phyloP scores from a whole-genome alignment of 2,888 invertebrate species.

The Hypercompe scribonia region DNA sequence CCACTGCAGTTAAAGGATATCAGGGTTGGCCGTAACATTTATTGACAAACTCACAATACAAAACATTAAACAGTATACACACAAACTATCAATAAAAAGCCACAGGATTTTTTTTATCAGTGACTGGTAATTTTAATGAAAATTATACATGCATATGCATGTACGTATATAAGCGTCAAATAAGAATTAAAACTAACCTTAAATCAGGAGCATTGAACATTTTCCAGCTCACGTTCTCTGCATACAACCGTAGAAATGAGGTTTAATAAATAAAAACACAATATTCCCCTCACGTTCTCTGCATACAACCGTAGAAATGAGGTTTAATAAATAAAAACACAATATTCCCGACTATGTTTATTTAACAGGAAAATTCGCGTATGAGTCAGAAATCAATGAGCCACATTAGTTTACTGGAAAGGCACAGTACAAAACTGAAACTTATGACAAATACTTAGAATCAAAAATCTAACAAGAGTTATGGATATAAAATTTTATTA shows the following conservation, averaged over 20 bases:
- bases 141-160: no score
- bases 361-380: constrained; percentile 1
- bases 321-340: background rate
- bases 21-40: background rate
- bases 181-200: background rate
- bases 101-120: no score
- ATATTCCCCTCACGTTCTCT: background rate
- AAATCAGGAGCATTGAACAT: constrained; percentile 9
- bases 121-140: no score
- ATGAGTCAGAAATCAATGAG: background rate
- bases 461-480: background rate
- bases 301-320: background rate
- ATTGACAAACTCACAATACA: background rate
- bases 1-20: background rate
- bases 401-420: background rate
- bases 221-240: background rate
- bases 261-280: background rate
- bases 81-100: background rate
- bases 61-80: background rate
- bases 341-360: constrained; percentile 11
- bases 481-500: background rate
- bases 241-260: background rate
- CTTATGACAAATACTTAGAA: background rate
- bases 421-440: background rate
- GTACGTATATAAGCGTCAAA: background rate